Base-by-base conservation (phyloP, 2,113 vertebrate genomes). In the Perccottus glenii region DNA sequence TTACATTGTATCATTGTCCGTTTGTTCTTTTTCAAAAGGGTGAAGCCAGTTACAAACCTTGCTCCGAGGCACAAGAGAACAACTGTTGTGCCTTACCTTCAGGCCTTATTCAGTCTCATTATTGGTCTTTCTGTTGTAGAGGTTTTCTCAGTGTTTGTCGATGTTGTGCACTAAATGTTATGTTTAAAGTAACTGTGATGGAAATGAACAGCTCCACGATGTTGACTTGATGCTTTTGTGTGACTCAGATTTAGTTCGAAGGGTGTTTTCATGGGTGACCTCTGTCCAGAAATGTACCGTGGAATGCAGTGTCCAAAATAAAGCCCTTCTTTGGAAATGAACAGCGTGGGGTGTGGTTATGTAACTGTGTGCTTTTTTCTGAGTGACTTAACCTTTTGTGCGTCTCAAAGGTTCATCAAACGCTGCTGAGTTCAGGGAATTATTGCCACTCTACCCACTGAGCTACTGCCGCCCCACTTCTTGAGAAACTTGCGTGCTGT, bases 241-340 rank as follows among this genome's bases (percentile, higher is more conserved):
- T 70, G 85, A 60, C 89, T 74, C 42, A 32, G 81, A 77, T 76
- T 57, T 12, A 8, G 68, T 80, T 87, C 75, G 51, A 27, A 60
- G 67, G 50, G 78, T 68, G 78, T 87, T 81, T 72, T 83, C 74
- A 69, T 70, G 55, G 58, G 70, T 86, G 80, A 88, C 78, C 75
- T 77, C 75, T 81, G 85, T 89, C 84, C 84, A 64, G 60, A 80
- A 33, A 69, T 85, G 81, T 84, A 56, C 71, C 77, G 79, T 87
- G 69, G 77, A 87, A 87, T 82, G 83, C 86, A 65, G 67, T 73
- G 77, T 89, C 67, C 66, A 73, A 77, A 90, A 84, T 88, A 88
- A 89, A 91, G 78, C 67, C 77, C 74, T 67, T 79, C 82, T 82
- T 71, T 71, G 59, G 76, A 89, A 86, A 87, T 70, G 52, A 67